A percentile compares a stretch with the other conserved stretches of the same genome.
Evolutionary conservation across 2,888 invertebrate genomes (phyloP).

Genomic region (Campoplex nolae): DNA sequence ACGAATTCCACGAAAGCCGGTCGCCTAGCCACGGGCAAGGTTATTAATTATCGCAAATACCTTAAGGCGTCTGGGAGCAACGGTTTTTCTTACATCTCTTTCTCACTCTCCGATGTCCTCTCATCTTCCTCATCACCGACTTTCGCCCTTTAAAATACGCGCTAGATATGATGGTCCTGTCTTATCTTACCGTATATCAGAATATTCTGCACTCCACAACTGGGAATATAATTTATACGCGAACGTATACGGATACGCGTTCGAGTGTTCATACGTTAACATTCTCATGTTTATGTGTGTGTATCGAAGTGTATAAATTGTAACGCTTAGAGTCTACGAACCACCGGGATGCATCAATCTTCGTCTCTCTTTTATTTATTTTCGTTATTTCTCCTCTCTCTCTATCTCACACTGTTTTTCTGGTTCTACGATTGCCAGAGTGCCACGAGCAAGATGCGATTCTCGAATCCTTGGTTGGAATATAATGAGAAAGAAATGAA

Average conservation of each 20-base stretch:
- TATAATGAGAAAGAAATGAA: constrained; percentile 51
- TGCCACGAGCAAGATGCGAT: constrained; percentile 34
- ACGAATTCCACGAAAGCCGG: constrained; percentile 62
- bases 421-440: constrained; percentile 26
- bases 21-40: constrained; percentile 67
- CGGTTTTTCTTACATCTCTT: constrained; percentile 47
- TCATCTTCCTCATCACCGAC: constrained; percentile 9
- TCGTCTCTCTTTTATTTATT: constrained; percentile 37
- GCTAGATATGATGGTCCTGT: constrained; percentile 22
- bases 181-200: constrained; percentile 40
- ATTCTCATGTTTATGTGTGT: neutral
- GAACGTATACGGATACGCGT: neutral
- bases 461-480: constrained; percentile 19
- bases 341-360: constrained; percentile 45
- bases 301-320: constrained; percentile 24
- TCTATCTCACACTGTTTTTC: neutral
- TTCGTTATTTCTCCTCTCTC: constrained; percentile 7
- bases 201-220: constrained; percentile 29
- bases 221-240: neutral
- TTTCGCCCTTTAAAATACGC: constrained; percentile 26
- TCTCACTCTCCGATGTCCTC: constrained; percentile 6
- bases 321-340: constrained; percentile 5
- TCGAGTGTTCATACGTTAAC: neutral
- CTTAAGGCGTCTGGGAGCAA: constrained; percentile 64
- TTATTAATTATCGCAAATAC: constrained; percentile 72